Base-by-base conservation (phyloP, 1,140 invertebrate genomes). In the Centruroides vittatus region DNA sequence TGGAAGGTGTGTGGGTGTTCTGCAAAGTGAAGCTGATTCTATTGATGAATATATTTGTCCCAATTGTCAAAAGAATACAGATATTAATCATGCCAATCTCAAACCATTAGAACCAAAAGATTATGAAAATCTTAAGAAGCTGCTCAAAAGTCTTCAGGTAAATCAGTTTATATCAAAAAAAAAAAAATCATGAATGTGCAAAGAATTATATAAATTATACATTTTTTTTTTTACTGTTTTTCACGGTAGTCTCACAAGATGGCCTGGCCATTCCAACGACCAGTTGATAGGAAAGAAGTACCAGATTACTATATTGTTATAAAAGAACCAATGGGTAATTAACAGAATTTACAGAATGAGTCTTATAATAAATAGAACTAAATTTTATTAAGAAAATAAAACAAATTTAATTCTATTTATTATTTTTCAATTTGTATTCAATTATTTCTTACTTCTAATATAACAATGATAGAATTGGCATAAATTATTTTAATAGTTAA, bases 291-390 rank as follows among this genome's bases (percentile, higher is more conserved):
- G 54, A 84, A 84, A 67, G 89, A 96, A 79, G 93, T 90, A 52
- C 93, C 93, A 9, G 92, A 95, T 76, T 98, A 98, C 77, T 97
- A 97, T 73, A 86, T 89, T 81, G 86, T 98, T 57, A 93, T 98
- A 61, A 95, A 94, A 75, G 92, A 98, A 78, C 94, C 93, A 57
- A 97, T 98, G 92, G 93, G 93, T 97, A 80, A 79, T 80, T 71
- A 59, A 48, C 50, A 57, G 47, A n/a, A 47, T 53, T 9, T 9
- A 23, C 13, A 23, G 51, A 23, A 13, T 13, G 35, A 13, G 8
- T n/a, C 8, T 9, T 53, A 23, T 23, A 23, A 23, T 54, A 54
- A n/a, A 54, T 54, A 13, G 34, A 11, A 54, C 9, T n/a, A 54
- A n/a, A 34, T 53, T 23, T 23, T 23, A 23, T 23, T 23, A 23